Evolutionary conservation across 1,140 invertebrate genomes (phyloP).

Genomic region (Ylistrum balloti): DNA sequence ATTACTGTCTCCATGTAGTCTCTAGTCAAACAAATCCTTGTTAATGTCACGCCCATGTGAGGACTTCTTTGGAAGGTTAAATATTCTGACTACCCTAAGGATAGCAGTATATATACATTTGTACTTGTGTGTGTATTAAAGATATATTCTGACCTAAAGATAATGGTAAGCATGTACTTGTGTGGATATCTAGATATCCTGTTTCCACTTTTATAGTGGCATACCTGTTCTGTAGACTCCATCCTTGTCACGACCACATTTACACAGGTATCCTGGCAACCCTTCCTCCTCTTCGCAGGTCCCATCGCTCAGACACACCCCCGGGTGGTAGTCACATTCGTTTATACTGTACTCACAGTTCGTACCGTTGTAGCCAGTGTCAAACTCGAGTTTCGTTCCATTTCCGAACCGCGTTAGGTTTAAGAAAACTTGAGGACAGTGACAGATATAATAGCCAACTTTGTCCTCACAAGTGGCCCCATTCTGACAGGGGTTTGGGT

Average conservation of each 20-base stretch:
- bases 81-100: too few relatives aligned
- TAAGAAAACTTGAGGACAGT: constrained; percentile 58
- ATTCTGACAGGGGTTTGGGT: constrained; percentile 57
- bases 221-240: constrained; percentile 57
- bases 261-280: constrained; percentile 48
- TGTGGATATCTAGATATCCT: too few relatives aligned
- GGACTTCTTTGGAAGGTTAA: too few relatives aligned
- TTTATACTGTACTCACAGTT: constrained; percentile 67
- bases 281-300: constrained; percentile 93
- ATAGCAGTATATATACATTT: too few relatives aligned
- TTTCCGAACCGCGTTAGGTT: constrained; percentile 54
- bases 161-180: too few relatives aligned
- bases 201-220: too few relatives aligned
- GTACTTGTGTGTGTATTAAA: too few relatives aligned
- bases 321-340: constrained; percentile 79
- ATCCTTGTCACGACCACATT: constrained; percentile 56
- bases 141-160: too few relatives aligned
- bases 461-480: constrained; percentile 61
- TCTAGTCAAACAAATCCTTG: too few relatives aligned
- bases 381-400: constrained; percentile 59
- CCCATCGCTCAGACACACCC: constrained; percentile 91
- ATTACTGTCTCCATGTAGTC: too few relatives aligned
- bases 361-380: constrained; percentile 66
- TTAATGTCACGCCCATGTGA: too few relatives aligned
- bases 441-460: constrained; percentile 63